phyloP scores from a whole-genome alignment of 2,888 invertebrate species.

The Spodoptera picta region DNA sequence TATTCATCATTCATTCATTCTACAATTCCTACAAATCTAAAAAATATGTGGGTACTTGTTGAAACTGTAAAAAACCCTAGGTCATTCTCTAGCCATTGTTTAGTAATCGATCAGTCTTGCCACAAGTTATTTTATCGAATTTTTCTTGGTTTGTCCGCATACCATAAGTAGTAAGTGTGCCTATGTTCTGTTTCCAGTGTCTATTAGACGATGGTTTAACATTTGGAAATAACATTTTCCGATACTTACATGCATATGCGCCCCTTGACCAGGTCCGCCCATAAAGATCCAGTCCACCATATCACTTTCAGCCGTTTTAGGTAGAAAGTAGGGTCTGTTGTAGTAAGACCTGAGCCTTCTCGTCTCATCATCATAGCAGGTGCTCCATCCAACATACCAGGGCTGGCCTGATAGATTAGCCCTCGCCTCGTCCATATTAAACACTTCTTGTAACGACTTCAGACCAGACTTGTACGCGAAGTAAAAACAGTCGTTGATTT shows the following conservation, averaged over 20 bases:
- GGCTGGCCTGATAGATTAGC: constrained; percentile 90
- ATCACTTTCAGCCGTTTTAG: constrained; percentile 94
- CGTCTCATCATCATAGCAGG: constrained; percentile 95
- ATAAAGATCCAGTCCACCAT: constrained; percentile 99
- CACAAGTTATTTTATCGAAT: too few species aligned
- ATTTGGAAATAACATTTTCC: background rate
- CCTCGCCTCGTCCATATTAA: constrained; percentile 93
- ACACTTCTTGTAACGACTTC: constrained; percentile 92
- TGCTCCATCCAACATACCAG: constrained; percentile 97
- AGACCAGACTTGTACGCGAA: constrained; percentile 98
- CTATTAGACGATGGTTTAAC: too few species aligned
- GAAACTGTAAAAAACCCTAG: too few species aligned
- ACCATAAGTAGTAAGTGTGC: too few species aligned
- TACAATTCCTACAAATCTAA: too few species aligned
- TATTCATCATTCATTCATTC: too few species aligned
- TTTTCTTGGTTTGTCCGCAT: too few species aligned
- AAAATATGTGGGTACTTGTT: too few species aligned
- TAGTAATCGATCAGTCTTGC: too few species aligned
- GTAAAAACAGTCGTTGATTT: constrained; percentile 94
- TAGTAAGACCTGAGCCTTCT: constrained; percentile 93
- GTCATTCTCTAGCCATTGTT: too few species aligned
- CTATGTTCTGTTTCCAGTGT: too few species aligned
- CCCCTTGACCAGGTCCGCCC: constrained; percentile 98
- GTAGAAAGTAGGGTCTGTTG: constrained; percentile 96
- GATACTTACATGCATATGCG: constrained; percentile 96